A percentile compares a stretch with the other conserved stretches of the same genome.
Conservation (phyloP, 2,113 vertebrate genomes). For the Notechis scutatus region DNA sequence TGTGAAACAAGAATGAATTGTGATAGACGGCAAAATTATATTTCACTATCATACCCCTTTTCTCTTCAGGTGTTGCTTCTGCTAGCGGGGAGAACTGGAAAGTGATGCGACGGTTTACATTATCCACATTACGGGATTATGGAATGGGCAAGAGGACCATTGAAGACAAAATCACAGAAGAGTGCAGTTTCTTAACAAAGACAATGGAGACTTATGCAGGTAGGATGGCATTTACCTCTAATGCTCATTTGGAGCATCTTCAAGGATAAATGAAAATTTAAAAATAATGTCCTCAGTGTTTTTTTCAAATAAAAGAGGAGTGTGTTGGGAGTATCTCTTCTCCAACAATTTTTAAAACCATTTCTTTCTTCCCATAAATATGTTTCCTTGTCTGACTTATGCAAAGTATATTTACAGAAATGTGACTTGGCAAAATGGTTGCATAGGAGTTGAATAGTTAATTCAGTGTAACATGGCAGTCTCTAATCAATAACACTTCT, state of each 20-base stretch:
- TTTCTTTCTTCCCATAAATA: background rate
- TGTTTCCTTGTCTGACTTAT: background rate
- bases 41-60: background rate
- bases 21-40: background rate
- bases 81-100: slow-evolving; percentile 54
- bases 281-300: background rate
- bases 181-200: slow-evolving; percentile 41
- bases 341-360: background rate
- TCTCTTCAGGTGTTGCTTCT: slow-evolving; percentile 41
- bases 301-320: background rate
- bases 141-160: slow-evolving; percentile 46
- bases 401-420: background rate
- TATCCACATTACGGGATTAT: slow-evolving; percentile 49
- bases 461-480: background rate
- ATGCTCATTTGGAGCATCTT: background rate
- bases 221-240: background rate
- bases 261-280: background rate
- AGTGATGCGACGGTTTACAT: slow-evolving; percentile 54
- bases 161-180: slow-evolving; percentile 49
- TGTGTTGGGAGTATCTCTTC: background rate
- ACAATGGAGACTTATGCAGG: slow-evolving; percentile 32
- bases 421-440: background rate
- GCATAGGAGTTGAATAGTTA: background rate
- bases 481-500: background rate
- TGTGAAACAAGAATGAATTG: background rate